These are phyloP conservation scores for Neopelma chrysocephalum DNA, from an alignment of 2,797 vertebrate genomes.

Conservation along the genomic window DNA sequence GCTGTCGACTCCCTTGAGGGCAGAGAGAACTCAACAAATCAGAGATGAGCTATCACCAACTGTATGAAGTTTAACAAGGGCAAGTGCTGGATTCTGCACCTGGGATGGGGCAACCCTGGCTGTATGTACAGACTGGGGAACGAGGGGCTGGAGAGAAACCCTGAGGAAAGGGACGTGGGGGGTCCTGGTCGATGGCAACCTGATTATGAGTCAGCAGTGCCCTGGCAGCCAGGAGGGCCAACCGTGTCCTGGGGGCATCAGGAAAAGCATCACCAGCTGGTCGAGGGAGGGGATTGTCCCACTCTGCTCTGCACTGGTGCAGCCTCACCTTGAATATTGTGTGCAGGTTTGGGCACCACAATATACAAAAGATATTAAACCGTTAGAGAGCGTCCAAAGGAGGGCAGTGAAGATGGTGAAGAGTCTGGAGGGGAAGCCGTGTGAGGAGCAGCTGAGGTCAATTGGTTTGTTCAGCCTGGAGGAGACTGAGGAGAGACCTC, in stretches of 20 bases:
- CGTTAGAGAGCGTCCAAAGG: neutral
- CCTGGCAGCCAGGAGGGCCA: neutral
- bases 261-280: rapidly evolving
- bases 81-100: neutral
- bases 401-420: neutral
- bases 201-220: neutral
- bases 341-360: neutral
- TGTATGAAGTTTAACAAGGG: neutral
- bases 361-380: neutral
- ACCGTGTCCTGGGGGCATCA: neutral
- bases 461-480: neutral
- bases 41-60: neutral
- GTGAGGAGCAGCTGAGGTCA: neutral
- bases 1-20: neutral
- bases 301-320: neutral
- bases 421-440: neutral
- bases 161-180: neutral
- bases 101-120: neutral
- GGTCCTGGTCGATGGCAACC: neutral
- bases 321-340: neutral
- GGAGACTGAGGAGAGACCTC: neutral
- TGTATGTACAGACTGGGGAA: neutral
- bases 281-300: neutral
- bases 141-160: neutral
- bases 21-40: neutral